phyloP scores from a whole-genome alignment of 1,140 invertebrate species.

The Zaprionus davidi region DNA sequence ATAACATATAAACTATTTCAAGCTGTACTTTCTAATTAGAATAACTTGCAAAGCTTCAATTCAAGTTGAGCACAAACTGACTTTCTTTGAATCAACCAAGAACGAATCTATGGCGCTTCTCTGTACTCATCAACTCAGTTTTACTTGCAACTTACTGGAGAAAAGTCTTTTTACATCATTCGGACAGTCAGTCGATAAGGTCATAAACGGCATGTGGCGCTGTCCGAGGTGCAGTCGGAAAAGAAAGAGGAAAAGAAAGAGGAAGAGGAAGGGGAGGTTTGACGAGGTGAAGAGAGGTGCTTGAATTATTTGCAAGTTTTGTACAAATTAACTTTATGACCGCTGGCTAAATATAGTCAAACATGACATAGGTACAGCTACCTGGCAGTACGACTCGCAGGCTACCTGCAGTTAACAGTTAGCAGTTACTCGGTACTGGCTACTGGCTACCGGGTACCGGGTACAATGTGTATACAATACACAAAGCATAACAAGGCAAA shows the following conservation, averaged over 20 bases:
- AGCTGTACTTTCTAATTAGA: too few species aligned
- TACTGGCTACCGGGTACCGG: conserved; percentile 11
- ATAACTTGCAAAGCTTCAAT: too few species aligned
- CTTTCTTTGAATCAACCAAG: too few species aligned
- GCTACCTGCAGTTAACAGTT: conserved; percentile 10
- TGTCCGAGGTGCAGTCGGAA: not conserved
- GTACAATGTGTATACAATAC: conserved; percentile 80
- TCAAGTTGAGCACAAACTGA: too few species aligned
- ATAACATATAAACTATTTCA: too few species aligned
- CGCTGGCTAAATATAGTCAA: conserved; percentile 81
- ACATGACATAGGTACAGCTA: conserved; percentile 49
- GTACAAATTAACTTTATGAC: conserved; percentile 83
- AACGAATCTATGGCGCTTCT: not conserved
- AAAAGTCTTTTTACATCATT: not conserved
- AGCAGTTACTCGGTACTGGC: conserved; percentile 18
- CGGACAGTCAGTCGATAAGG: not conserved
- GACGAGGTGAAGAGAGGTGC: conserved; percentile 24
- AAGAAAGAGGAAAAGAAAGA: too few species aligned
- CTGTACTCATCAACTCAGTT: not conserved
- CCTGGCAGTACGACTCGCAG: too few species aligned
- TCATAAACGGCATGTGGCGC: not conserved
- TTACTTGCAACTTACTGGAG: not conserved
- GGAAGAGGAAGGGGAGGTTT: not conserved
- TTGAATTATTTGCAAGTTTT: conserved; percentile 82
- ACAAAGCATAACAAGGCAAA: conserved; percentile 81